Base-by-base conservation (phyloP, 2,888 invertebrate genomes). In the Galeopsomyia nigrocyanea region DNA sequence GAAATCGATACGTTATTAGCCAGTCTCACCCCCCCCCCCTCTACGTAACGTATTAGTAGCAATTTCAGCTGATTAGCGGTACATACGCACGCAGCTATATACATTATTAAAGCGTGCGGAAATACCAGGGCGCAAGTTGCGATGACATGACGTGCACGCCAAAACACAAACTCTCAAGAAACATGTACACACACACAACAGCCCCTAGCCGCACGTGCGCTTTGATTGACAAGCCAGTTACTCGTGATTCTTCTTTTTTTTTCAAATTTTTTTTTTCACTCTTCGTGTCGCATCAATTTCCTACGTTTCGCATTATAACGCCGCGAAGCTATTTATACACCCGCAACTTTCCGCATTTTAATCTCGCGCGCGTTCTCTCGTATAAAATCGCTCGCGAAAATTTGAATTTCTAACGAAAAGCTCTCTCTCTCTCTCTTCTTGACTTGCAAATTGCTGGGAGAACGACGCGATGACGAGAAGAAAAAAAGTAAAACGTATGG, bases 371-470 rank as follows among this genome's bases (percentile, higher is more conserved):
- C 22, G 17, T 50, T 39, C 3, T 46, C 46, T 6, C 19, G 51
- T 56, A 17, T 55, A 22, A 16, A n/a, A 22, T 61, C 31, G 49
- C 60, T 58, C 13, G 47, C 21, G n/a, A 19, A 49, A 65, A 73
- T 73, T 61, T 73, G 61, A 73, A 73, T 73, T 73, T 73, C 68
- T 68, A 61, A 73, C 68, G 73, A 39, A 39, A 26, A 26, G 26
- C 26, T 21, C 47, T 31, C 7, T 10, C 57, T 16, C 50, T 17
- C 22, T 31, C 26, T 55, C 14, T 55, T 63, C 63, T 70, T 70
- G 58, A 70, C 63, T 58, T 70, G 57, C 64, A 64, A 64, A 70
- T 70, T 16, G 39, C 39, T 39, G 10, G 39, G 13, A 7, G 7
- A 39, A 5, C 26, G 26, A 5, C 3, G 26, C 39, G 13, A 39